A percentile compares a stretch with the other conserved stretches of the same genome.
These are phyloP conservation scores for Pteropus rufus DNA, from an alignment of 2,797 vertebrate species.

Conservation along the genomic window DNA sequence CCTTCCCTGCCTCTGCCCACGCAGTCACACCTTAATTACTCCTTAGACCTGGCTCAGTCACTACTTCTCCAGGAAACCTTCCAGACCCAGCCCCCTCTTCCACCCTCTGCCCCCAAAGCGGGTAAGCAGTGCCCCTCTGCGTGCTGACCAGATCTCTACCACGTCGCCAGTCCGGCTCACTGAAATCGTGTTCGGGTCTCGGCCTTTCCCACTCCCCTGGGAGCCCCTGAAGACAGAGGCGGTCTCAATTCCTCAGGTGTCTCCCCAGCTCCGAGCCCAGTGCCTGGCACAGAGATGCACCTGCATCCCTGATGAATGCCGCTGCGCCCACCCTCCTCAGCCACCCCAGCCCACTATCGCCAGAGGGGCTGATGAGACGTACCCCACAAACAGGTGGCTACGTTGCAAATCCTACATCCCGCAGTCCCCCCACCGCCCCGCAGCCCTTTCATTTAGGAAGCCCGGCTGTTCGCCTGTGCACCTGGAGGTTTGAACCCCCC, in stretches of 20 bases:
- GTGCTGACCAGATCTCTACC: background rate
- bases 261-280: background rate
- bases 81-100: background rate
- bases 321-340: background rate
- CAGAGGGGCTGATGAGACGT: background rate
- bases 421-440: background rate
- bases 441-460: background rate
- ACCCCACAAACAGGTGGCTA: background rate
- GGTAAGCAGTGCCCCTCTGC: too few species aligned
- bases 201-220: background rate
- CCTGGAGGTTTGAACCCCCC: background rate
- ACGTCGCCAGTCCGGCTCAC: rapidly evolving
- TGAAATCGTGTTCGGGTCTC: background rate
- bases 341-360: background rate
- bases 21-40: background rate
- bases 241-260: background rate
- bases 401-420: background rate
- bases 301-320: background rate
- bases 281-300: background rate
- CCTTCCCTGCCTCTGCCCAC: rapidly evolving
- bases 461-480: background rate
- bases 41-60: background rate
- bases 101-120: rapidly evolving
- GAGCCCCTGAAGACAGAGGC: background rate
- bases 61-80: background rate